Percentiles rank a stretch among this genome's conserved stretches.
phyloP scores from a whole-genome alignment of 2,113 vertebrate genomes.

The Ranitomeya imitator region DNA sequence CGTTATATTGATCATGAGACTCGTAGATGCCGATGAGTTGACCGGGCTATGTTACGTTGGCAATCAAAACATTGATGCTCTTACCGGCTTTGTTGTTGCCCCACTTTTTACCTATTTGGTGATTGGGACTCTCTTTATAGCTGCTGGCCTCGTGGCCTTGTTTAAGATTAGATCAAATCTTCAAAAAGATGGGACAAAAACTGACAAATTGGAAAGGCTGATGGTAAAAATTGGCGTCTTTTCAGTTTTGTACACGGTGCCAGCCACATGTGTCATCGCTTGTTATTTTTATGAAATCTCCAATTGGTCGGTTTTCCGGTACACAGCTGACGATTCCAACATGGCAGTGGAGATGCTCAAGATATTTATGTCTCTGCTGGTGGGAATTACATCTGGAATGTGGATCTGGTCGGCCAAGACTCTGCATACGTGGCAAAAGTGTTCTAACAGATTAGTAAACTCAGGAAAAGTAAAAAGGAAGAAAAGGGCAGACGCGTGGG shows the following conservation, averaged over 20 bases:
- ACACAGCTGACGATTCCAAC: slow-evolving; percentile 86
- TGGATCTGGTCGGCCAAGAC: slow-evolving; percentile 99
- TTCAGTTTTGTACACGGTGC: slow-evolving; percentile 97
- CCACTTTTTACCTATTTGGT: slow-evolving; percentile 95
- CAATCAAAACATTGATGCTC: slow-evolving; percentile 91
- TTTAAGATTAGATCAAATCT: slow-evolving; percentile 99
- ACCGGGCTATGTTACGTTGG: slow-evolving; percentile 95
- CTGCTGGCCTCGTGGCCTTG: slow-evolving; percentile 91
- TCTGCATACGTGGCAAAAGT: slow-evolving; percentile 96
- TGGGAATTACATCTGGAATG: slow-evolving; percentile 98
- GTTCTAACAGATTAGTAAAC: slow-evolving; percentile 86
- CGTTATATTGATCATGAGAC: slow-evolving; percentile 95
- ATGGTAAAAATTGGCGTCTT: slow-evolving; percentile 99
- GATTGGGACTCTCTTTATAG: slow-evolving; percentile 95
- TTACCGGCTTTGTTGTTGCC: slow-evolving; percentile 95
- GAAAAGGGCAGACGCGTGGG: slow-evolving; percentile 86
- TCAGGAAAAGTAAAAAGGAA: slow-evolving; percentile 84
- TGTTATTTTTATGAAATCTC: slow-evolving; percentile 98
- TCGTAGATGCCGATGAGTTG: slow-evolving; percentile 94
- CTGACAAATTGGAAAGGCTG: slow-evolving; percentile 94
- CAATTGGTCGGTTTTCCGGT: slow-evolving; percentile 89
- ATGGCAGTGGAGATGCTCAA: slow-evolving; percentile 96
- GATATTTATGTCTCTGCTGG: slow-evolving; percentile 96
- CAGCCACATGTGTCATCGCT: slow-evolving; percentile 93
- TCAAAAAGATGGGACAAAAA: slow-evolving; percentile 97